Evolutionary conservation across 1,140 invertebrate genomes (phyloP), one percentile per base, ranked within the genome.

Genomic region (Capitella teleta): DNA sequence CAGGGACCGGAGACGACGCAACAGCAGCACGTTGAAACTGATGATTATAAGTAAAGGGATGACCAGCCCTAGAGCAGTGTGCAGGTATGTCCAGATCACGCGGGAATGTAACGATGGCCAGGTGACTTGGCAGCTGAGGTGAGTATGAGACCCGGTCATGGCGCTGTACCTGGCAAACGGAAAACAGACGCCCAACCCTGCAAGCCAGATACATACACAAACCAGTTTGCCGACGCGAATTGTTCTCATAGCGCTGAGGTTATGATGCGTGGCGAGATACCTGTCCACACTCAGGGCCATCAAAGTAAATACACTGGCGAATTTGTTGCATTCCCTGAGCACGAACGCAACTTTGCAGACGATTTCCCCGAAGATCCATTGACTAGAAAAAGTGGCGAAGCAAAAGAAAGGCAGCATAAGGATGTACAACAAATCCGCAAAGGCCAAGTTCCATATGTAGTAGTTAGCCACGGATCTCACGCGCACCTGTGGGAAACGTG

Each of bases 371-470:
- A 47, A 34, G 14, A 47, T 23, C 38, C 38, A 41, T 21, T 41
- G 21, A 41, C 36, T 14, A 10, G 38, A 14, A 30, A 38, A 47
- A 4, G 45, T 47, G 5, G 23, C 45, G 14, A 14, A 36, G 45
- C 45, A 47, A 30, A 47, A 47, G 14, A 47, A 16, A 14, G 45
- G 45, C 16, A 47, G 23, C 45, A 30, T 16, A 14, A 47, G 28
- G 10, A 47, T 23, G 30, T 32, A 47, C 26, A 47, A 24, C 18
- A 32, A 5, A 24, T 47, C 45, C 18, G 45, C 45, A 19, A 47
- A 47, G 16, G 45, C 45, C 23, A 47, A 24, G 23, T 32, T 47
- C 45, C 45, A 47, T 44, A 49, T 49, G 47, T 49, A 49, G 47
- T 26, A 41, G 37, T 41, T 49, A 23, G 34, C 45, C 4, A 47